phyloP scores from a whole-genome alignment of 23 tunicate species.

The Styela clava region DNA sequence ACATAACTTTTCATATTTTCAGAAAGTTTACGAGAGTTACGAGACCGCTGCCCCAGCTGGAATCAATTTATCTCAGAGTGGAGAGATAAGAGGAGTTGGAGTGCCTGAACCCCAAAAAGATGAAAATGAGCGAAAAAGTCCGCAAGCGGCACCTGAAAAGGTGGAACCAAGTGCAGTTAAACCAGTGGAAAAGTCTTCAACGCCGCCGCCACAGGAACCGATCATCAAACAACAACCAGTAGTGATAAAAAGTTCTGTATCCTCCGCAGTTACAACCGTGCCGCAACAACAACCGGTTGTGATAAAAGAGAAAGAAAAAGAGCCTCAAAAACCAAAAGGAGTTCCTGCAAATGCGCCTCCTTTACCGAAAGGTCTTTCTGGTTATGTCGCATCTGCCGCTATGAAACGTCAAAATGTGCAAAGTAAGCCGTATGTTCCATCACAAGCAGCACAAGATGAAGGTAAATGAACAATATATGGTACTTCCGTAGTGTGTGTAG shows the following conservation, averaged over 20 bases:
- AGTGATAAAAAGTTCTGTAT: neutral
- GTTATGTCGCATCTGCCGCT: conserved; percentile 21
- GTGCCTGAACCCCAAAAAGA: neutral
- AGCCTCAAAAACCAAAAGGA: neutral
- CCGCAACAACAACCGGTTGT: neutral
- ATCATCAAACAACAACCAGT: neutral
- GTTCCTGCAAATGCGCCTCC: neutral
- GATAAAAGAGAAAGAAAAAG: neutral
- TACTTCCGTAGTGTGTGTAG: neutral
- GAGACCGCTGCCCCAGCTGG: conserved; percentile 12
- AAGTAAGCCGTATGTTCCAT: neutral
- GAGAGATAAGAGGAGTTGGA: conserved; percentile 26
- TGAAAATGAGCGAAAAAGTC: neutral
- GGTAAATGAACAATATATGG: neutral
- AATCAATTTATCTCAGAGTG: conserved; percentile 12
- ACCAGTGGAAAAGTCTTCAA: neutral
- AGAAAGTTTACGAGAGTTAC: conserved; percentile 3
- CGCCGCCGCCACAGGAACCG: neutral
- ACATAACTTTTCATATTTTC: too few relatives aligned
- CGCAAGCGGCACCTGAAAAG: neutral
- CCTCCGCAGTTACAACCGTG: neutral
- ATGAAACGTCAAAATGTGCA: neutral
- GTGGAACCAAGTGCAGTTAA: neutral
- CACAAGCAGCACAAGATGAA: neutral
- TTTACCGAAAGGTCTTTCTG: neutral